Percentiles rank a stretch among this genome's conserved stretches.
phyloP scores from a whole-genome alignment of 2,113 vertebrate species.

The Ia io region DNA sequence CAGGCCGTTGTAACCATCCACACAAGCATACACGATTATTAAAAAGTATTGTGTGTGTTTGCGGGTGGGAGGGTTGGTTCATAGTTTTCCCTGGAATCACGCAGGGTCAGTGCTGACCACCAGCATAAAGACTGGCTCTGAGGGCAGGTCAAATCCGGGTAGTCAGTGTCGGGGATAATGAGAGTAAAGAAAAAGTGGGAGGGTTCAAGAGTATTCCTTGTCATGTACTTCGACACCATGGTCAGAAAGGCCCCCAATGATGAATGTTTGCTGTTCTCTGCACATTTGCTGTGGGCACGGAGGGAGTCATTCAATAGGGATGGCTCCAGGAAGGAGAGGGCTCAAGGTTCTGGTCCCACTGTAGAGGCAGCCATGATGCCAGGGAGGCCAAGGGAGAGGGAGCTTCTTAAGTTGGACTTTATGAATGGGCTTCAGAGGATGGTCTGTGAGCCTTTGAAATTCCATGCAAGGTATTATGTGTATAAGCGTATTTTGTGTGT shows the following conservation, averaged over 20 bases:
- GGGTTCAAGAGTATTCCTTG: not conserved
- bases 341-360: not conserved
- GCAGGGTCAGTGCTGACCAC: not conserved
- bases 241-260: not conserved
- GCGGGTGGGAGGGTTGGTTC: not conserved
- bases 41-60: not conserved
- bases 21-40: not conserved
- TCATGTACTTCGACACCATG: not conserved
- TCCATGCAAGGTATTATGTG: not conserved
- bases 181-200: not conserved
- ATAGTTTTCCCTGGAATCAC: not conserved
- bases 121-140: not conserved
- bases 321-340: not conserved
- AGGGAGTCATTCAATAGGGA: not conserved
- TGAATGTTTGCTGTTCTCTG: not conserved
- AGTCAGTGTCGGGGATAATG: not conserved
- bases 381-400: not conserved
- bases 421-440: not conserved
- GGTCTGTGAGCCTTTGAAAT: not conserved
- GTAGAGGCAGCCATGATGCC: not conserved
- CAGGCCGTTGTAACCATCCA: not conserved
- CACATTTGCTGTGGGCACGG: not conserved
- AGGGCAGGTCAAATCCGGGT: not conserved
- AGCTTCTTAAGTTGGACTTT: not conserved
- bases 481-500: not conserved